Percentiles rank a stretch among this genome's conserved stretches.
Evolutionary conservation across 2,113 vertebrate genomes (phyloP).

Genomic region (Nothobranchius furzeri): DNA sequence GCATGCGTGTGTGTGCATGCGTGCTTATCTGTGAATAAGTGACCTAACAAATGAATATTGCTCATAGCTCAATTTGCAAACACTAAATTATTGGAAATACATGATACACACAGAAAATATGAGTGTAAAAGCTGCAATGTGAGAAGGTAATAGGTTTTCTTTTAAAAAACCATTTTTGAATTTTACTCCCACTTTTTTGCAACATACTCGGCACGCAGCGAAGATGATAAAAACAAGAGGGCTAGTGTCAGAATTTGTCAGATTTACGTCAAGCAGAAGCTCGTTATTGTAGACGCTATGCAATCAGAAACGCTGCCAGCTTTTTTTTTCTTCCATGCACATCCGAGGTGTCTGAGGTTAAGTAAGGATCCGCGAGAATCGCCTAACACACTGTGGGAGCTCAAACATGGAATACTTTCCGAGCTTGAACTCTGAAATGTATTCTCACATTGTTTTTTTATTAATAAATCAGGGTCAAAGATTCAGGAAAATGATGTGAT

Average conservation of each 20-base stretch:
- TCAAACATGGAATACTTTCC: slow-evolving; percentile 27
- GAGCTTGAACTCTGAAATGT: slow-evolving; percentile 36
- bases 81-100: background rate
- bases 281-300: slow-evolving; percentile 56
- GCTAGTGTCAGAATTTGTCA: slow-evolving; percentile 64
- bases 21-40: background rate
- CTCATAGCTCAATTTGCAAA: background rate
- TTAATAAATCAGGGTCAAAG: slow-evolving; percentile 24
- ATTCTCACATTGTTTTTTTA: slow-evolving; percentile 10
- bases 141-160: background rate
- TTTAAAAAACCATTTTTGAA: slow-evolving; percentile 2
- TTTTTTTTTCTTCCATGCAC: slow-evolving; percentile 72
- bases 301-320: slow-evolving; percentile 73
- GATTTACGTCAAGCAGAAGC: slow-evolving; percentile 60
- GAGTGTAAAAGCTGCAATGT: background rate
- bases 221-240: slow-evolving; percentile 65
- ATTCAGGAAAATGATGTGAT: background rate
- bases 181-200: slow-evolving; percentile 38
- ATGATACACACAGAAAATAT: background rate
- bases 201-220: slow-evolving; percentile 62
- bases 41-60: background rate
- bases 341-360: slow-evolving; percentile 71
- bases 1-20: too few species aligned
- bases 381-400: slow-evolving; percentile 55
- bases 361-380: slow-evolving; percentile 71